Conservation (phyloP, 2,888 invertebrate genomes). For the Xestia ashworthii region DNA sequence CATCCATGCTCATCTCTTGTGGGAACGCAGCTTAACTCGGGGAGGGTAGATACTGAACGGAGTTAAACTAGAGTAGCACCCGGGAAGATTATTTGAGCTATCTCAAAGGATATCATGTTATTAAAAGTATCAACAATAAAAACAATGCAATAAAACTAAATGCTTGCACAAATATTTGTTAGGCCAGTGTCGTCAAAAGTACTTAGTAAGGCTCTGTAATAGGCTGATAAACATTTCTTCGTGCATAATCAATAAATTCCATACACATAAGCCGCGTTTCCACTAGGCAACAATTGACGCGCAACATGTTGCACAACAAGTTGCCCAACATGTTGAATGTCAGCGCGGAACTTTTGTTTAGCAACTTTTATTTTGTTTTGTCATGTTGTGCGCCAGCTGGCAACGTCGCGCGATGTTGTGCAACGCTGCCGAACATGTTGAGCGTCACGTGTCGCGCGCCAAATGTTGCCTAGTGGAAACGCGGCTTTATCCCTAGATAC, state of each 20-base stretch:
- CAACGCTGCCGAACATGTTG: too few species aligned
- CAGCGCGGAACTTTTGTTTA: too few species aligned
- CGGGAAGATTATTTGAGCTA: neutral
- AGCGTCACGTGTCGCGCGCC: too few species aligned
- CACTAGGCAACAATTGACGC: too few species aligned
- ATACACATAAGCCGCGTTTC: too few species aligned
- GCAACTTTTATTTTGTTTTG: too few species aligned
- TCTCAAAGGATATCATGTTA: neutral
- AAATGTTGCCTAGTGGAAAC: too few species aligned
- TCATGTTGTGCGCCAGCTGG: too few species aligned
- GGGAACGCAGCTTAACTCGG: neutral
- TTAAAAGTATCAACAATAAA: constrained; percentile 5
- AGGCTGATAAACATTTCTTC: constrained; percentile 29
- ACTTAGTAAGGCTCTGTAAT: constrained; percentile 16
- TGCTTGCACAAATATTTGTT: constrained; percentile 20
- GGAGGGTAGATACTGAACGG: neutral
- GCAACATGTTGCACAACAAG: too few species aligned
- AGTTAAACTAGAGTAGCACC: neutral
- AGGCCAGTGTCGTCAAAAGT: neutral
- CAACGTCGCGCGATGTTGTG: too few species aligned
- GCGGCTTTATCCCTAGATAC: too few species aligned
- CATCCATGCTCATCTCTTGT: neutral
- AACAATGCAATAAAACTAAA: constrained; percentile 14
- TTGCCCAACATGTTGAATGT: too few species aligned
- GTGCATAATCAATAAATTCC: constrained; percentile 17